These are phyloP conservation scores for Eurypyga helias DNA, from an alignment of 2,113 vertebrate species.

Conservation along the genomic window DNA sequence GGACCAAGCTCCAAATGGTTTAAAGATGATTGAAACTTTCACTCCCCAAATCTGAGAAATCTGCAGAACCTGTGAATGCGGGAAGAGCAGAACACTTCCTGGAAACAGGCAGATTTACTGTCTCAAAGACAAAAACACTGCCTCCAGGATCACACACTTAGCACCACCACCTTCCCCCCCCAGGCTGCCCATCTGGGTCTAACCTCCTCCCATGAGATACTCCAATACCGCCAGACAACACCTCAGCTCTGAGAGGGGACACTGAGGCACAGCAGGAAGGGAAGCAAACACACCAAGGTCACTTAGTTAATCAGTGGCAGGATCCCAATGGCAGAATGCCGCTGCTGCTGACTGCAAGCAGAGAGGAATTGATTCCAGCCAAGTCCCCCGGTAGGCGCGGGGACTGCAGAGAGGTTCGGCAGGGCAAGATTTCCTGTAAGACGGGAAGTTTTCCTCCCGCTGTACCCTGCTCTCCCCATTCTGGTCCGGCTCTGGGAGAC, in stretches of 20 bases:
- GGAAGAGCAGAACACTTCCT: neutral
- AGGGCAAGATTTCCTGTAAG: conserved; percentile 58
- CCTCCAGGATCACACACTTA: neutral
- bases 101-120: neutral
- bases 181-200: neutral
- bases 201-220: neutral
- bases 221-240: neutral
- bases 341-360: neutral
- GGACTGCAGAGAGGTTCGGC: neutral
- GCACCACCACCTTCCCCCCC: neutral
- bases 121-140: neutral
- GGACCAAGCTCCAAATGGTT: neutral
- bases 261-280: neutral
- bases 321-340: neutral
- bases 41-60: neutral
- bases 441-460: conserved; percentile 27
- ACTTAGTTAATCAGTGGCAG: neutral
- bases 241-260: neutral
- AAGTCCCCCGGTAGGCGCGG: neutral
- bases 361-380: neutral
- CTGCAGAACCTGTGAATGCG: fast-evolving
- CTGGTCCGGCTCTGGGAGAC: conserved; percentile 24
- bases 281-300: neutral
- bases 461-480: neutral
- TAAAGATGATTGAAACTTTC: neutral